Evolutionary conservation across 2,888 invertebrate species (phyloP), one percentile per base, ranked within the genome.

Genomic region (Drosophila eohydei): DNA sequence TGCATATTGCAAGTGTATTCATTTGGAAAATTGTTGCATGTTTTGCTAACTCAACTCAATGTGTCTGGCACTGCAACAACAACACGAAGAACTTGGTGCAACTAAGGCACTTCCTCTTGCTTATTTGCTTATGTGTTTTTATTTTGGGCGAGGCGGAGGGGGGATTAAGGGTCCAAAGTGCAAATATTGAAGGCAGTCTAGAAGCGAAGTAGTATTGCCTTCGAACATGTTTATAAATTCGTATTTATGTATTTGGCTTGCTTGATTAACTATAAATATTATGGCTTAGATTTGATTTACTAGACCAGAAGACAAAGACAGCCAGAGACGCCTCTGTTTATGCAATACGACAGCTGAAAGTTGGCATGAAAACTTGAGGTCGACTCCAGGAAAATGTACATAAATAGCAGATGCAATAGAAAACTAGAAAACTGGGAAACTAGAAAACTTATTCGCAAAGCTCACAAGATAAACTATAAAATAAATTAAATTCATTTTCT

Each of bases 11-110:
- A 71, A 74, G 78, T 87, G 87, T 90, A 86, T 84, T 90, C 90
- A 89, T 78, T 88, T 90, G 91, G 90, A 91, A 91, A 91, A 91
- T 90, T 91, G 89, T 84, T 90, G 78, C 84, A 89, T 86, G 83
- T 85, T 79, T 78, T 83, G 78, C 78, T 80, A 85, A 80, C 85
- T 82, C 85, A 74, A 82, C 83, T 85, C 77, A 71, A 76, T 79
- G 80, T 80, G 85, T 82, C 79, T 87, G 57, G 65, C 65, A 64
- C 67, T 71, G 59, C 51, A 74, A 62, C 68, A 52, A 28, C 61
- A 36, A 44, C 41, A 59, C 56, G 56, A 58, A 43, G 41, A 67
- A 38, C 30, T 32, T n/a, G 6, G 6, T 32, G 3, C 32, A 67
- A 61, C 61, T 68, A 38, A 77, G 67, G 60, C 60, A 74, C 78